Percentiles rank a stretch among this genome's conserved stretches.
Evolutionary conservation across 2,797 vertebrate species (phyloP).

Genomic region (Sarcophilus harrisii): DNA sequence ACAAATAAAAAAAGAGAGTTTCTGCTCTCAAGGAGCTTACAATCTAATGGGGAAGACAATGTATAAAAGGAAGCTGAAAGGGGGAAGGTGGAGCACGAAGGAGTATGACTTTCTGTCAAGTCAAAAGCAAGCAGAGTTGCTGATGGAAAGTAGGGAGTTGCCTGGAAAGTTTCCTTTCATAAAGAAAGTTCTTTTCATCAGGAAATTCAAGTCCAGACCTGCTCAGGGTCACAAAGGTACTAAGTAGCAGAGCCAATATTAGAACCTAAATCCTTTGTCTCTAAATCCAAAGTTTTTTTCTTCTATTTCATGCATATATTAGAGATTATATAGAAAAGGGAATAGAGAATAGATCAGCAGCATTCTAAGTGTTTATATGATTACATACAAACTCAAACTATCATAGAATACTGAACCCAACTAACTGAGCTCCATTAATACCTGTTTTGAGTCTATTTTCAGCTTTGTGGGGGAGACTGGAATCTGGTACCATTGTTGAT

Average conservation of each 20-base stretch:
- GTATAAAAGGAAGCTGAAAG: neutral
- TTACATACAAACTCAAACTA: neutral
- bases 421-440: neutral
- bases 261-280: neutral
- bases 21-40: neutral
- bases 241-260: neutral
- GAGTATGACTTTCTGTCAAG: neutral
- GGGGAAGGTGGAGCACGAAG: neutral
- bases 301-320: neutral
- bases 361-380: neutral
- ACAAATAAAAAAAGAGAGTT: neutral
- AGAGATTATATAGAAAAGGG: neutral
- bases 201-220: neutral
- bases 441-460: neutral
- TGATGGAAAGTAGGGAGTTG: neutral
- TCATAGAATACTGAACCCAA: neutral
- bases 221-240: neutral
- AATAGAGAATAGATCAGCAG: neutral
- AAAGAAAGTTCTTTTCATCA: neutral
- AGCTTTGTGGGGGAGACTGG: neutral
- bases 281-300: neutral
- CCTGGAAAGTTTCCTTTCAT: neutral
- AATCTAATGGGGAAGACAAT: neutral
- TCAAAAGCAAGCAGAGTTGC: neutral
- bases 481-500: neutral